phyloP scores from a whole-genome alignment of 2,888 invertebrate species.

The Meteorus colon region DNA sequence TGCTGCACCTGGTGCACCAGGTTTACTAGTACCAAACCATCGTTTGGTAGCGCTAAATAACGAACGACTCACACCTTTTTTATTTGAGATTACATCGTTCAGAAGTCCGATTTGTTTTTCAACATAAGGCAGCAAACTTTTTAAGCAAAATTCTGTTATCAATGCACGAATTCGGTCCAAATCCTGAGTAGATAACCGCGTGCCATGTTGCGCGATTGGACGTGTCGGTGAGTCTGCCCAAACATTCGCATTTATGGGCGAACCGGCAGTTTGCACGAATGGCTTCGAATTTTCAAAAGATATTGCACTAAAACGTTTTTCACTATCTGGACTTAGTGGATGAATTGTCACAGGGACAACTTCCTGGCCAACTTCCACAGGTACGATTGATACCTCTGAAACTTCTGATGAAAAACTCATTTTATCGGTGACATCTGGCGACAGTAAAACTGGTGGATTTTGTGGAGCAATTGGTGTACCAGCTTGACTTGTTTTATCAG shows the following conservation, averaged over 20 bases:
- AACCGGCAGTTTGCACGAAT: constrained; percentile 38
- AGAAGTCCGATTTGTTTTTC: constrained; percentile 90
- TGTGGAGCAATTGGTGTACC: constrained; percentile 67
- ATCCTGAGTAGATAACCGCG: constrained; percentile 86
- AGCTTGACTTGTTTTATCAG: constrained; percentile 70
- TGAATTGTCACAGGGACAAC: constrained; percentile 77
- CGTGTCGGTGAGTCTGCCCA: constrained; percentile 77
- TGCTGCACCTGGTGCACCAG: constrained; percentile 79
- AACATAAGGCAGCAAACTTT: constrained; percentile 91
- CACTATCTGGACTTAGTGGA: constrained; percentile 84
- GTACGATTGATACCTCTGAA: constrained; percentile 59
- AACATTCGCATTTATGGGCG: constrained; percentile 75
- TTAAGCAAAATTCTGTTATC: constrained; percentile 89
- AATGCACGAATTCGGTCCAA: constrained; percentile 89
- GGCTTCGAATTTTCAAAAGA: background rate
- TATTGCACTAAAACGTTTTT: constrained; percentile 59
- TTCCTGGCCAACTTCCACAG: constrained; percentile 75
- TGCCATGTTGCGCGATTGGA: constrained; percentile 80
- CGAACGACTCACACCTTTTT: constrained; percentile 94
- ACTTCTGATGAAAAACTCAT: constrained; percentile 65
- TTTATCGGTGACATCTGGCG: constrained; percentile 64
- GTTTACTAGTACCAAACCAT: constrained; percentile 94
- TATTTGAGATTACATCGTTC: constrained; percentile 86
- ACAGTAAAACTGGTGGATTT: constrained; percentile 60
- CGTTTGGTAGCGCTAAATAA: constrained; percentile 95